Evolutionary conservation across 1,140 invertebrate genomes (phyloP), one percentile per base, ranked within the genome.

Genomic region (Caerostris extrusa): DNA sequence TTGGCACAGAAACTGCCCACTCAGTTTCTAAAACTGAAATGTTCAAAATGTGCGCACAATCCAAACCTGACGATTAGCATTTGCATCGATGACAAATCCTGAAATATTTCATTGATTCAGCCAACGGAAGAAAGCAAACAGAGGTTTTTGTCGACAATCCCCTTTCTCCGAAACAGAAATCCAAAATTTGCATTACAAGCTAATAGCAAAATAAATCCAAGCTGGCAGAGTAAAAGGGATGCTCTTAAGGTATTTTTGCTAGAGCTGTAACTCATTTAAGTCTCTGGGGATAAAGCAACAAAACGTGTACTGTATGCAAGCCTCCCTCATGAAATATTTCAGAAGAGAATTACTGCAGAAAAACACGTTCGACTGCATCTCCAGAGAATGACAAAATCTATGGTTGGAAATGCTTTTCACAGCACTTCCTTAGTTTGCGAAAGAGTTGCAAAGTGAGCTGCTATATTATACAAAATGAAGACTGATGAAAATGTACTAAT

Each of bases 101-200:
- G 8, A 50, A 77, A 77, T 77, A 77, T 77, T 77, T 77, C 50
- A 7, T 53, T 5, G 3, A 14, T 50, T 53, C 10, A 2, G 3
- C 34, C 34, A 34, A 34, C 12, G 17, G 12, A 12, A 77, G 53
- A 5, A 77, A 5, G 7, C 10, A 53, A 77, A 50, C 3, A 50
- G 8, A 50, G 53, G 3, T 50, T 77, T 77, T 77, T 77, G 50
- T 77, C 50, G 34, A 77, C 71, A 77, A 77, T 77, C 50, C 71
- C 34, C 71, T 77, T 12, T 4, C 3, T 12, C 34, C 17, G 19
- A 0, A 53, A 1, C 5, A 77, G 50, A 3, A 12, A 77, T 77
- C 10, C 5, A 77, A 77, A 77, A 77, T 77, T 77, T 77, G 71
- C 71, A 77, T 77, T 53, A 77, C 71, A 77, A 77, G 71, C 14